Percentiles rank a stretch among this genome's conserved stretches.
These are phyloP conservation scores for Zelostemma sp. DNA, from an alignment of 1,140 invertebrate species.

Conservation along the genomic window DNA sequence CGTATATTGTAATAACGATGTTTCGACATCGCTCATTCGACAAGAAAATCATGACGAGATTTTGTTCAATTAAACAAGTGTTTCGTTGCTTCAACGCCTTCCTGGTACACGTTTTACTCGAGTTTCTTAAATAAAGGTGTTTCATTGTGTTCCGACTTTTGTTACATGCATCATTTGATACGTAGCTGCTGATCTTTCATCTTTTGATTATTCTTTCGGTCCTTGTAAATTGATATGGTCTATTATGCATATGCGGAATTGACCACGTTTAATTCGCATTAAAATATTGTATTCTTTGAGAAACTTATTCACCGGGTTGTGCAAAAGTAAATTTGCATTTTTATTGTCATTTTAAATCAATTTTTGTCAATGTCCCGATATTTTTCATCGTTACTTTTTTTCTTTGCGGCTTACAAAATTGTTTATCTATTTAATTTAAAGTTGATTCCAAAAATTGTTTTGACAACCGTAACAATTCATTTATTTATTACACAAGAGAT, in stretches of 20 bases:
- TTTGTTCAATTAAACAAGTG: conserved; percentile 16
- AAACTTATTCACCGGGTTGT: too few relatives aligned
- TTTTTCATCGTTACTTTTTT: too few relatives aligned
- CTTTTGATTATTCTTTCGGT: conserved; percentile 4
- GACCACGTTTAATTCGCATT: conserved; percentile 4
- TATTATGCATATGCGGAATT: conserved; percentile 16
- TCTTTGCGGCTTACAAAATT: too few relatives aligned
- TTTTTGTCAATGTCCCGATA: too few relatives aligned
- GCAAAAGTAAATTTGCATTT: too few relatives aligned
- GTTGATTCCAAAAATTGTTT: too few relatives aligned
- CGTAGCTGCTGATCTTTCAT: conserved; percentile 18
- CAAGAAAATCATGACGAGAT: conserved; percentile 4
- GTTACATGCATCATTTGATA: conserved; percentile 24
- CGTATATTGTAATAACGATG: not conserved
- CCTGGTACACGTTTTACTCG: conserved; percentile 30
- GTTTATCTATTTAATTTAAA: too few relatives aligned
- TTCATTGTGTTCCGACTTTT: conserved; percentile 23
- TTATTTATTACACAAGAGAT: too few relatives aligned
- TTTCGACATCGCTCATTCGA: not conserved
- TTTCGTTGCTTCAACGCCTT: conserved; percentile 25
- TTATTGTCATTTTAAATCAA: too few relatives aligned
- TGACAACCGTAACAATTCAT: too few relatives aligned
- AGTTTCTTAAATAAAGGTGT: conserved; percentile 25
- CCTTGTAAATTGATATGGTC: conserved; percentile 24
- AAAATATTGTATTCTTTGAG: conserved; percentile 1